These are phyloP conservation scores for Zhuqinia jingwanae DNA, from an alignment of 2,888 invertebrate species.

Conservation along the genomic window DNA sequence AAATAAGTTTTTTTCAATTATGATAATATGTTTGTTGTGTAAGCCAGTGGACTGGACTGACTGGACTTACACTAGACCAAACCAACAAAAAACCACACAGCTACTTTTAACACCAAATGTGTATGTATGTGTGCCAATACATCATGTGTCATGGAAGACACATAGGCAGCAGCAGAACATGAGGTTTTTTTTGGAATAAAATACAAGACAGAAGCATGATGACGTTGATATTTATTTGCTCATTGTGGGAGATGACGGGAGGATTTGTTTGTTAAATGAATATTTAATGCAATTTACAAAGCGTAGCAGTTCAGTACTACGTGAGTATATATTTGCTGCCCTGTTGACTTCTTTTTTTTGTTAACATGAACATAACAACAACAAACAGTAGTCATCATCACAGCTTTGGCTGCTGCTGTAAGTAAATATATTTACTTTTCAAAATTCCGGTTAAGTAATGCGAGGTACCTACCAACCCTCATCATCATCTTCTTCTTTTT, in stretches of 20 bases:
- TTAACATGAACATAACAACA: no score
- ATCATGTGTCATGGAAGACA: no score
- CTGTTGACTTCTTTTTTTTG: no score
- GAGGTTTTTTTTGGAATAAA: background rate
- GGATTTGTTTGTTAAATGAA: constrained; percentile 51
- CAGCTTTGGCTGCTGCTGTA: background rate
- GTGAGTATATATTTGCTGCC: no score
- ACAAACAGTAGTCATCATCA: no score
- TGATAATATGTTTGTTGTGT: background rate
- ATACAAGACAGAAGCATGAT: background rate
- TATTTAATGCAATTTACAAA: constrained; percentile 43
- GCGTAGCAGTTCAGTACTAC: background rate
- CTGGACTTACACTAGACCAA: background rate
- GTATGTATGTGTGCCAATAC: background rate
- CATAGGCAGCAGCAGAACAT: no score
- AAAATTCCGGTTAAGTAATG: constrained; percentile 16
- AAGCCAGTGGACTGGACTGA: constrained; percentile 6
- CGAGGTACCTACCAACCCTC: constrained; percentile 23
- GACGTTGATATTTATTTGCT: constrained; percentile 34
- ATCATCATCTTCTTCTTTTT: constrained; percentile 21
- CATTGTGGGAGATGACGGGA: constrained; percentile 31
- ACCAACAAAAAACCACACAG: background rate
- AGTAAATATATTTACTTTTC: background rate
- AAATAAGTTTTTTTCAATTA: constrained; percentile 64
- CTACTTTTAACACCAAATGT: background rate